A percentile compares a stretch with the other conserved stretches of the same genome.
Evolutionary conservation across 2,797 vertebrate species (phyloP).

Genomic region (Yasuhikotakia modesta): DNA sequence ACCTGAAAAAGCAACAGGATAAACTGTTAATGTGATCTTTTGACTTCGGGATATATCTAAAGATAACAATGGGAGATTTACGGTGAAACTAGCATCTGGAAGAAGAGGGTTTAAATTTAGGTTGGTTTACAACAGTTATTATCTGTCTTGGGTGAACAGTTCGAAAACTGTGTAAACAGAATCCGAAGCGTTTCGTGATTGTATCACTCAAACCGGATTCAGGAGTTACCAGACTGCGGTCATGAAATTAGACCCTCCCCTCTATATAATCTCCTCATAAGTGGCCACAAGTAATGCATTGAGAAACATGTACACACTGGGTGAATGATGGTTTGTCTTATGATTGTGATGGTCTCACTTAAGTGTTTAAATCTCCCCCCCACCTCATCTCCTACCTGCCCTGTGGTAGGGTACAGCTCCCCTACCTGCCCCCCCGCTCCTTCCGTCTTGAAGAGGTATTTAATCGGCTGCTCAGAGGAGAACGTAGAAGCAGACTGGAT

Average conservation of each 20-base stretch:
- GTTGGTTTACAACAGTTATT: no score
- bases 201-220: no score
- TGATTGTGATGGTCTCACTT: background rate
- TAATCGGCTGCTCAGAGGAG: slow-evolving; percentile 88
- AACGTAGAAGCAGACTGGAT: slow-evolving; percentile 93
- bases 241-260: background rate
- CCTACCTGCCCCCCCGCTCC: slow-evolving; percentile 88
- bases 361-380: slow-evolving; percentile 19
- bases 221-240: no score
- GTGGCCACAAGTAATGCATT: background rate
- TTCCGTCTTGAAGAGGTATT: slow-evolving; percentile 93
- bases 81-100: no score
- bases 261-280: background rate
- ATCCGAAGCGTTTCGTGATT: no score
- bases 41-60: background rate
- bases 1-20: slow-evolving; percentile 73
- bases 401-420: slow-evolving; percentile 67
- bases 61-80: slow-evolving; percentile 14
- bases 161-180: no score
- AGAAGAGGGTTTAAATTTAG: no score
- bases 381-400: slow-evolving; percentile 58
- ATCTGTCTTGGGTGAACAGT: no score
- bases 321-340: background rate
- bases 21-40: background rate
- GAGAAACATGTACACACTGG: background rate